These are phyloP conservation scores for Heliothis subflexa DNA, from an alignment of 1,140 invertebrate species.

Conservation along the genomic window DNA sequence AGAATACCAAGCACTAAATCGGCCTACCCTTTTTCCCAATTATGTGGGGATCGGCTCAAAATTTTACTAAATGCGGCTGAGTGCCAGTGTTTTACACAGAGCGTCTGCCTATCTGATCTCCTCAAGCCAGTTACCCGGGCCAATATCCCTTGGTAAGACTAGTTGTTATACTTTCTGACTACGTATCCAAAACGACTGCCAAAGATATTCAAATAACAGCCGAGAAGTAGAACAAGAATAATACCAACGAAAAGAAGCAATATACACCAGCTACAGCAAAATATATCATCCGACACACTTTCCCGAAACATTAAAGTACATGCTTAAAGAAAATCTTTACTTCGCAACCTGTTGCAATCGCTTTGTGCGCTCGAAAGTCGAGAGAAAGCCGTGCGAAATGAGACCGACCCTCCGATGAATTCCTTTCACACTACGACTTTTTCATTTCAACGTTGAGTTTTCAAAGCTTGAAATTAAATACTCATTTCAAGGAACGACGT, in stretches of 20 bases:
- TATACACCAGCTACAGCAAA: not conserved
- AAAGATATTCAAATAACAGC: not conserved
- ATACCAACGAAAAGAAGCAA: not conserved
- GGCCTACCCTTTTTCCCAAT: no score
- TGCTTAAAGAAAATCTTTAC: conserved; percentile 27
- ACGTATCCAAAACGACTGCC: no score
- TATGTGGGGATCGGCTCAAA: no score
- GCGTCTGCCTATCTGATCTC: no score
- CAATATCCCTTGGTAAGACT: no score
- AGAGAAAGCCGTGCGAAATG: conserved; percentile 4
- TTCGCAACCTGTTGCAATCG: conserved; percentile 31
- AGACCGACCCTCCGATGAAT: conserved; percentile 17
- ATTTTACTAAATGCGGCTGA: no score
- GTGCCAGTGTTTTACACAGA: no score
- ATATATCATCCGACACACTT: not conserved
- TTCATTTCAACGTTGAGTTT: conserved; percentile 30
- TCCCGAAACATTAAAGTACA: conserved; percentile 21
- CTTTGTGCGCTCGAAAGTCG: conserved; percentile 17
- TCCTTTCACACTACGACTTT: conserved; percentile 27
- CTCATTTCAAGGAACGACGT: conserved; percentile 14
- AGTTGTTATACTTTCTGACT: no score
- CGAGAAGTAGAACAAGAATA: not conserved
- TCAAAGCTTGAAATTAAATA: conserved; percentile 35
- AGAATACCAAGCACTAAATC: no score
- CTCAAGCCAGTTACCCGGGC: no score